phyloP scores from a whole-genome alignment of 1,140 invertebrate species.

The Vanessa atalanta region DNA sequence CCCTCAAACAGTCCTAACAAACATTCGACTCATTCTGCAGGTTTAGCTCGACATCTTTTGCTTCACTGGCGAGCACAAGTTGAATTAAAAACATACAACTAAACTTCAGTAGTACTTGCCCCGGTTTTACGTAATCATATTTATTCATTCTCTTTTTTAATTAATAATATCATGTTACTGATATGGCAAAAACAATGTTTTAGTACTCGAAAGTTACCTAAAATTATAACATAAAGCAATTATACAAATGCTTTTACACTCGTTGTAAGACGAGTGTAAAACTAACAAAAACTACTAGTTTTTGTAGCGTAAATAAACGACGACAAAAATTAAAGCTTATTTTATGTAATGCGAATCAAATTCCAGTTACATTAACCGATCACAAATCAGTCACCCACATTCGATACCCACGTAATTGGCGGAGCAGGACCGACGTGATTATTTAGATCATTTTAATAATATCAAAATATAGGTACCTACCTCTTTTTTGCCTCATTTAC shows the following conservation, averaged over 20 bases:
- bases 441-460: not conserved
- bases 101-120: no score
- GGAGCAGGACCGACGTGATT: conserved; percentile 2
- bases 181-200: not conserved
- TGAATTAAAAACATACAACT: no score
- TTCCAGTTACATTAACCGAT: conserved; percentile 18
- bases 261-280: no score
- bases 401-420: conserved; percentile 11
- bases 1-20: no score
- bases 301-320: not conserved
- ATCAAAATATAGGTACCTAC: no score
- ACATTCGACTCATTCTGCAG: no score
- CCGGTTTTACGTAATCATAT: not conserved
- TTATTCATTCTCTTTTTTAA: not conserved
- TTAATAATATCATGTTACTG: no score
- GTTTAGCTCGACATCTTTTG: no score
- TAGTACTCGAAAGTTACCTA: not conserved
- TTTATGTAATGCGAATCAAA: conserved; percentile 8
- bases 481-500: no score
- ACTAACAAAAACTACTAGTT: not conserved
- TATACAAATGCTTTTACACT: no score
- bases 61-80: no score
- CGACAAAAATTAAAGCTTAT: conserved; percentile 1
- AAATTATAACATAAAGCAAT: no score
- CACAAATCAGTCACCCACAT: conserved; percentile 20